Conservation (phyloP, 2,888 invertebrate species). For the Drosophila yooni region DNA sequence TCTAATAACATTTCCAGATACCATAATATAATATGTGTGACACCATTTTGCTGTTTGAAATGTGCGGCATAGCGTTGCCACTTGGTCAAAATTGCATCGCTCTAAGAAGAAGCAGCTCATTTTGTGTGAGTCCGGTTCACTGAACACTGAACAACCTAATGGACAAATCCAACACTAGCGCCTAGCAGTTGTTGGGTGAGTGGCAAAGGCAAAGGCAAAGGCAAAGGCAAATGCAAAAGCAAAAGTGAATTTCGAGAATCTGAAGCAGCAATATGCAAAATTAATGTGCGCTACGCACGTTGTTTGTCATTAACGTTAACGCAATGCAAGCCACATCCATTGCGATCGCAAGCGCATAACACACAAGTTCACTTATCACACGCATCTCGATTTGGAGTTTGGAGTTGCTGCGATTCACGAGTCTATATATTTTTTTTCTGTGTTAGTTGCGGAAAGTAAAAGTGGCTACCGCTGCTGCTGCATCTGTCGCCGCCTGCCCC, state of each 20-base stretch:
- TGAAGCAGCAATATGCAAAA: constrained; percentile 51
- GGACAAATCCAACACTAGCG: constrained; percentile 55
- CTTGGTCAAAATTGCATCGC: not conserved
- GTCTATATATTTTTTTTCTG: constrained; percentile 20
- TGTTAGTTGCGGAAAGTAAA: constrained; percentile 66
- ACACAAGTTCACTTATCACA: constrained; percentile 28
- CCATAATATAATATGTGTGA: not conserved
- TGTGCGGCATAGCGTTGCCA: constrained; percentile 27
- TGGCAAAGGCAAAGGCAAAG: constrained; percentile 59
- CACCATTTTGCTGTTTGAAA: not conserved
- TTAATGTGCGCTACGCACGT: constrained; percentile 56
- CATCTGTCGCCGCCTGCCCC: constrained; percentile 28
- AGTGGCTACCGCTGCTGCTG: constrained; percentile 53
- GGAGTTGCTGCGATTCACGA: constrained; percentile 31
- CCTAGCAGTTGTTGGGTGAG: constrained; percentile 61
- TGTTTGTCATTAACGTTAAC: constrained; percentile 40
- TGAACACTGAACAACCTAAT: constrained; percentile 34
- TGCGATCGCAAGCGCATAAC: constrained; percentile 31
- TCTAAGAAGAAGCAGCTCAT: constrained; percentile 27
- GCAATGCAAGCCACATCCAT: constrained; percentile 38
- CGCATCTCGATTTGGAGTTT: constrained; percentile 30
- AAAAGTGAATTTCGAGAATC: constrained; percentile 53
- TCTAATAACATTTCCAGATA: not conserved
- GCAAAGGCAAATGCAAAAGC: constrained; percentile 48
- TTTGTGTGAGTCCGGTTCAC: constrained; percentile 35